A percentile compares a stretch with the other conserved stretches of the same genome.
These are phyloP conservation scores for Allolobophora icterica DNA, from an alignment of 2,888 invertebrate species.

Conservation along the genomic window DNA sequence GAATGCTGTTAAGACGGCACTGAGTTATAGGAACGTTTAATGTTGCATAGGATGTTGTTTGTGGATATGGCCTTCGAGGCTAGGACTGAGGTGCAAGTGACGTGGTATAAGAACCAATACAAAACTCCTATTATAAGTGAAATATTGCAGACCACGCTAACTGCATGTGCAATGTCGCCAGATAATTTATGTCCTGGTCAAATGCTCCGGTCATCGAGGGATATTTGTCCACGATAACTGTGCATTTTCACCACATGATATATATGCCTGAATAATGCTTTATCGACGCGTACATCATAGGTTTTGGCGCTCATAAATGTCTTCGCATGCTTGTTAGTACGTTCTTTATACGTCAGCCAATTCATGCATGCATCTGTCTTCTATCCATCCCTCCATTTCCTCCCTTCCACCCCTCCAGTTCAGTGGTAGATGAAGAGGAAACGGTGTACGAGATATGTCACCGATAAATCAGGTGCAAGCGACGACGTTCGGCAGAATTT, in stretches of 20 bases:
- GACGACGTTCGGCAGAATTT: not conserved
- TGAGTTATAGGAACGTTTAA: no score
- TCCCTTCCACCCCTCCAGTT: not conserved
- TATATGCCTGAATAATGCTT: not conserved
- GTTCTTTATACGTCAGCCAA: not conserved
- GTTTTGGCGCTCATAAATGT: not conserved
- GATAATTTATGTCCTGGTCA: not conserved
- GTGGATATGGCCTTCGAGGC: no score
- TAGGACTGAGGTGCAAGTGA: no score
- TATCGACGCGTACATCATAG: not conserved
- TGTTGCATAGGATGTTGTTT: no score
- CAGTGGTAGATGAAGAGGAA: not conserved
- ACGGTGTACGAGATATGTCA: not conserved
- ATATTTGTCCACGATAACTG: not conserved
- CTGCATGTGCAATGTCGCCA: not conserved
- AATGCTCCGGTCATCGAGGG: no score
- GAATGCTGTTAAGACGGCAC: no score
- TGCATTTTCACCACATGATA: not conserved
- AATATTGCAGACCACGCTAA: not conserved
- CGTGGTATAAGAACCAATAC: no score
- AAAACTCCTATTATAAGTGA: no score
- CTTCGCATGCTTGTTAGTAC: not conserved
- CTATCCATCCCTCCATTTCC: not conserved
- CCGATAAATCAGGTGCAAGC: slow-evolving; percentile 10
- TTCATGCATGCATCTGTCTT: not conserved